Percentiles rank a stretch among this genome's conserved stretches.
Evolutionary conservation across 2,113 vertebrate genomes (phyloP).

Genomic region (Sterna hirundo): DNA sequence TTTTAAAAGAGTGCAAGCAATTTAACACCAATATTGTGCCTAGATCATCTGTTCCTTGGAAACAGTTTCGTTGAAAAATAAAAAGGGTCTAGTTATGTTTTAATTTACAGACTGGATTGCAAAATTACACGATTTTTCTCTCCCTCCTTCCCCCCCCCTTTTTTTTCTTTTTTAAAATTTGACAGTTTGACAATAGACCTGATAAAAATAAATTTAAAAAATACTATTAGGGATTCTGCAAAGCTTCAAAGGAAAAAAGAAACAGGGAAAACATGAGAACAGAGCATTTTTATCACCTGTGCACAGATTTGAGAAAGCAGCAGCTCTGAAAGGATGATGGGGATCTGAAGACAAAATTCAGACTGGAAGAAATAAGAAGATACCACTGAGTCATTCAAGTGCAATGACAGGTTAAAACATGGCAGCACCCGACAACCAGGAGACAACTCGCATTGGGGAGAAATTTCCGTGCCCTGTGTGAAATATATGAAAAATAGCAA

Average conservation of each 20-base stretch:
- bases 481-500: neutral
- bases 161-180: neutral
- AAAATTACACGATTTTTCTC: neutral
- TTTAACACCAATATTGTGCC: neutral
- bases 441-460: rapidly evolving
- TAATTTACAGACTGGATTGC: neutral
- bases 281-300: neutral
- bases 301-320: neutral
- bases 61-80: neutral
- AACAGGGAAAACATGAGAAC: neutral
- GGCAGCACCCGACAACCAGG: neutral
- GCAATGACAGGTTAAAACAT: neutral
- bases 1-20: neutral
- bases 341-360: neutral
- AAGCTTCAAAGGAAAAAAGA: neutral
- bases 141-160: no score
- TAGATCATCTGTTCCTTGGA: neutral
- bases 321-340: neutral
- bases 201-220: neutral
- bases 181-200: neutral
- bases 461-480: neutral
- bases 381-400: neutral
- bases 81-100: neutral
- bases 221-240: neutral
- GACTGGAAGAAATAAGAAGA: neutral